These are phyloP conservation scores for Otus sunia DNA, from an alignment of 2,113 vertebrate genomes.

Conservation along the genomic window DNA sequence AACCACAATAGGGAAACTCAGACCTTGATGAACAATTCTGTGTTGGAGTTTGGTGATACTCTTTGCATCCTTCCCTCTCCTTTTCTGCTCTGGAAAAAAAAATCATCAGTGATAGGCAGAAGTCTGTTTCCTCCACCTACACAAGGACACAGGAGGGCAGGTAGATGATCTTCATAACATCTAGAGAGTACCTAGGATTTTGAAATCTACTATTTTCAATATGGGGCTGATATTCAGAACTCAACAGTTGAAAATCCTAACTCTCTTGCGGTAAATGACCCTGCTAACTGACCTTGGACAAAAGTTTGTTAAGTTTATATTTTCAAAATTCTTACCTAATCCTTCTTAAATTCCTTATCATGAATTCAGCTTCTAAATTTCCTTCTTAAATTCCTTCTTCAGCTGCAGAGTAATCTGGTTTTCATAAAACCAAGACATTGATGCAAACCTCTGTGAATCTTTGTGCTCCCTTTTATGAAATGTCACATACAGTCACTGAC, in stretches of 20 bases:
- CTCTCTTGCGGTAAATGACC: fast-evolving
- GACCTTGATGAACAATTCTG: constrained; percentile 43
- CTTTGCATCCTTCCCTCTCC: not conserved
- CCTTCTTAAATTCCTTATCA: not conserved
- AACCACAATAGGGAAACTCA: constrained; percentile 47
- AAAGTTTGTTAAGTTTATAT: not conserved
- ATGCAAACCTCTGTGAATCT: not conserved
- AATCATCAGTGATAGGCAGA: not conserved
- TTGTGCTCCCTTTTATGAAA: not conserved
- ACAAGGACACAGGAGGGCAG: not conserved
- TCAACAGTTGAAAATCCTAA: not conserved
- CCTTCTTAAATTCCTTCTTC: not conserved
- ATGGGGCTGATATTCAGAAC: not conserved
- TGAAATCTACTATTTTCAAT: not conserved
- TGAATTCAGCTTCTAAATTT: not conserved
- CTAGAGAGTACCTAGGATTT: not conserved
- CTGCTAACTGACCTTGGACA: not conserved
- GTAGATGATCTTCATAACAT: not conserved
- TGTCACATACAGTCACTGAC: not conserved
- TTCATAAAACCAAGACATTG: not conserved
- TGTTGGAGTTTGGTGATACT: constrained; percentile 29
- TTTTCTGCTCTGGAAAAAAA: not conserved
- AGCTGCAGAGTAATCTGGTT: not conserved
- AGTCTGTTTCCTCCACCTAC: not conserved
- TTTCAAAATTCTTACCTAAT: not conserved